phyloP scores from a whole-genome alignment of 2,113 vertebrate genomes.

The Pygoscelis adeliae region DNA sequence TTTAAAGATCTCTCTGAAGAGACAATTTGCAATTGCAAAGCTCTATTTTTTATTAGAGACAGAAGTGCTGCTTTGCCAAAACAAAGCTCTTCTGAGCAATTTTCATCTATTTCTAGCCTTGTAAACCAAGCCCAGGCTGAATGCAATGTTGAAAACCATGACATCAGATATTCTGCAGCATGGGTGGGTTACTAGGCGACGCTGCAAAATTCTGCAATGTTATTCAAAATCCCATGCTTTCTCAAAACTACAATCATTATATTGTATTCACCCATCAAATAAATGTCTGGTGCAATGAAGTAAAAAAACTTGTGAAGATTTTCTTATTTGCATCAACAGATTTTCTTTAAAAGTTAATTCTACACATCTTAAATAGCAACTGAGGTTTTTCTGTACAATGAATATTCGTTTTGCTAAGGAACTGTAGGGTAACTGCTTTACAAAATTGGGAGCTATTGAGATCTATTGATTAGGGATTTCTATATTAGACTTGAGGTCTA shows the following conservation, averaged over 20 bases:
- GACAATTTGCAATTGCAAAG: neutral
- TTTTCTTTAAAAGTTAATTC: neutral
- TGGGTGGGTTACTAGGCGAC: neutral
- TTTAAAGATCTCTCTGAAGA: constrained; percentile 12
- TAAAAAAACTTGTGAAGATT: neutral
- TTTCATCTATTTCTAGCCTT: neutral
- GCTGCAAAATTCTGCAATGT: neutral
- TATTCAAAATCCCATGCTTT: neutral
- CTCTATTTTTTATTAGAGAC: neutral
- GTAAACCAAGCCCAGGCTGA: neutral
- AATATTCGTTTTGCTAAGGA: neutral
- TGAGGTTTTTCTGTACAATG: neutral
- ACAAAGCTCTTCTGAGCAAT: neutral
- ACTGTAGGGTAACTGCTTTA: neutral
- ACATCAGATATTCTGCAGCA: neutral
- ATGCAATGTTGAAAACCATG: neutral
- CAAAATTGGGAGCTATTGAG: neutral
- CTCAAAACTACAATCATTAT: neutral
- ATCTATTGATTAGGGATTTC: neutral
- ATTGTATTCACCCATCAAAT: neutral
- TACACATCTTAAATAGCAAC: neutral
- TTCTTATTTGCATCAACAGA: neutral
- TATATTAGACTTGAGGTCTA: neutral
- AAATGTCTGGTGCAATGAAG: neutral
- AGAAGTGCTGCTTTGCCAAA: constrained; percentile 24